These are phyloP conservation scores for Coracopsis vasa DNA, from an alignment of 2,113 vertebrate genomes.

Conservation along the genomic window DNA sequence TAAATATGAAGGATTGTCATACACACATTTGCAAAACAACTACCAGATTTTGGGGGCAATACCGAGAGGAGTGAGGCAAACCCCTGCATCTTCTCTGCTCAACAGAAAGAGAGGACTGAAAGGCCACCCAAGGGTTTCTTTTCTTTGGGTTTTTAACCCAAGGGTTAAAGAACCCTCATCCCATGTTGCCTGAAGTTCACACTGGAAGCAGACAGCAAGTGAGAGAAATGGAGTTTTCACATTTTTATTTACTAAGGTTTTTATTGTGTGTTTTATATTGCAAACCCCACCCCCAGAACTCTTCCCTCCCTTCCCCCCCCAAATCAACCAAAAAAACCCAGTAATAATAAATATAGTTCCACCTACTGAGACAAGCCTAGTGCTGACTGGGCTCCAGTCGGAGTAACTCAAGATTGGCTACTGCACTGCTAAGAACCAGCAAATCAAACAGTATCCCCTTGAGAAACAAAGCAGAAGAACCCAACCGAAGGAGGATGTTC, in stretches of 20 bases:
- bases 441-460: background rate
- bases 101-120: background rate
- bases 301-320: constrained; percentile 20
- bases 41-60: background rate
- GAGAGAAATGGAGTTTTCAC: constrained; percentile 15
- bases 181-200: background rate
- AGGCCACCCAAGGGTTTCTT: background rate
- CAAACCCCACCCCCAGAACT: constrained; percentile 58
- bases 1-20: background rate
- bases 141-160: background rate
- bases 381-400: constrained; percentile 40
- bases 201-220: background rate
- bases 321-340: background rate
- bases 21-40: background rate
- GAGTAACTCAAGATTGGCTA: constrained; percentile 48
- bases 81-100: background rate
- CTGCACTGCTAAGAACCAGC: constrained; percentile 53
- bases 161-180: background rate
- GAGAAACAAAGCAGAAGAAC: constrained; percentile 27
- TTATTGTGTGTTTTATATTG: constrained; percentile 70
- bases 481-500: background rate
- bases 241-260: constrained; percentile 68
- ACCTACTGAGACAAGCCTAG: constrained; percentile 63
- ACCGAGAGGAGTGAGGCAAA: background rate
- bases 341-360: constrained; percentile 47